Evolutionary conservation across 1,140 invertebrate species (phyloP).

Genomic region (Fopius arisanus): DNA sequence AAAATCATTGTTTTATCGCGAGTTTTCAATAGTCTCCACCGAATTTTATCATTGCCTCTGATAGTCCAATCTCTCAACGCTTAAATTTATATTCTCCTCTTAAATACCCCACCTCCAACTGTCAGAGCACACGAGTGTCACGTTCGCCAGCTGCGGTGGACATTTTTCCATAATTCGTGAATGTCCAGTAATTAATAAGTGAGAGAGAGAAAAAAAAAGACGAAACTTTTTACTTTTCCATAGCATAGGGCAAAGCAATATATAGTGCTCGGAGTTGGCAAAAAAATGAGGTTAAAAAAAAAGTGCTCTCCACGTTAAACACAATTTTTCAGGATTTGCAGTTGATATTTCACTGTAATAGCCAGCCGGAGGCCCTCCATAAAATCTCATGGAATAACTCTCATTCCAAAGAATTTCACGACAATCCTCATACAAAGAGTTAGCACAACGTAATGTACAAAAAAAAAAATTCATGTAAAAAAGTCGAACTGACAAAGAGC

Average conservation of each 20-base stretch:
- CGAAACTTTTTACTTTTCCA: not conserved
- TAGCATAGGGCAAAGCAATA: not conserved
- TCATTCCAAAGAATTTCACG: not conserved
- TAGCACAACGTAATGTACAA: not conserved
- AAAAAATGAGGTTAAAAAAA: not conserved
- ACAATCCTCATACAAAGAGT: not conserved
- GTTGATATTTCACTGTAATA: not conserved
- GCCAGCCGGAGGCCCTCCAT: not conserved
- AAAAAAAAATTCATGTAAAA: not conserved
- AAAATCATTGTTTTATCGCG: not conserved
- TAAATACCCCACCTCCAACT: not conserved
- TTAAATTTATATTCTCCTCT: not conserved
- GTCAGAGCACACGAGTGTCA: not conserved
- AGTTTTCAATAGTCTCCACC: not conserved
- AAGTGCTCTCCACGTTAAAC: not conserved
- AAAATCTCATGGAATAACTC: not conserved
- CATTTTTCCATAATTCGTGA: constrained; percentile 4
- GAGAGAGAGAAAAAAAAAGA: constrained; percentile 7
- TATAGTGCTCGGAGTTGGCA: not conserved
- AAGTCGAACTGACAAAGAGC: not conserved
- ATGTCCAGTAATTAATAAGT: constrained; percentile 17
- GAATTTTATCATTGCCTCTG: not conserved
- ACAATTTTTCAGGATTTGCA: constrained; percentile 17
- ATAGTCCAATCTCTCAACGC: not conserved
- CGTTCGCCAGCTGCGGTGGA: not conserved